Evolutionary conservation across 2,113 vertebrate species (phyloP), one percentile per base, ranked within the genome.

Genomic region (Indri indri): DNA sequence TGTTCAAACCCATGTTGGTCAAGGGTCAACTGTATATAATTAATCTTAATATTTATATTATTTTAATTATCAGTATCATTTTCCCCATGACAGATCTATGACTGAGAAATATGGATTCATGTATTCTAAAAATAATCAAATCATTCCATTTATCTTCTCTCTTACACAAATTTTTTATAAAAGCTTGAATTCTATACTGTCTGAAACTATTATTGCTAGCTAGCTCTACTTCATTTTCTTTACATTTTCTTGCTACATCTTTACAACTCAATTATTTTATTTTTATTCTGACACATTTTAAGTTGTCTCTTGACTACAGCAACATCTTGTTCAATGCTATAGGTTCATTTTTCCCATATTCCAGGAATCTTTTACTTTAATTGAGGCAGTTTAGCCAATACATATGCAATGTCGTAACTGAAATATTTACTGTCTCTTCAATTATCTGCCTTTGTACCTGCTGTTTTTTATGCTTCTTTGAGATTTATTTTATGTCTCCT

Each of bases 151-250:
- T 88, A 34, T 91, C 34, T 81, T 85, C 47, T 79, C 73, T 52
- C 17, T 81, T 59, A 59, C 10, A 9, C 45, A 34, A 34, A 9
- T 27, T 27, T 71, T 20, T 81, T 71, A 45, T 2, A 92, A 61
- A 81, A 79, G 34, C 12, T 68, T 77, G 22, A 91, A 89, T 93
- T 89, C 30, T 65, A 6, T 81, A 50, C 42, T 23, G 12, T 71
- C 45, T 84, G 82, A 93, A 91, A 88, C 73, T 66, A 87, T 88
- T 65, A 52, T 17, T 73, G 34, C 8, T 84, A 77, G 34, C 8
- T 84, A 77, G n/a, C 40, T 96, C 40, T 68, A 2, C 22, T 70
- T 96, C 90, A 71, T 59, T 89, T 88, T 81, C n/a, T 82, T 89
- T 70, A 71, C 5, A 80, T 77, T 79, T 94, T 80, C n/a, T 59